Conservation (phyloP, 2,888 invertebrate species). For the Drosophila heteroneura region DNA sequence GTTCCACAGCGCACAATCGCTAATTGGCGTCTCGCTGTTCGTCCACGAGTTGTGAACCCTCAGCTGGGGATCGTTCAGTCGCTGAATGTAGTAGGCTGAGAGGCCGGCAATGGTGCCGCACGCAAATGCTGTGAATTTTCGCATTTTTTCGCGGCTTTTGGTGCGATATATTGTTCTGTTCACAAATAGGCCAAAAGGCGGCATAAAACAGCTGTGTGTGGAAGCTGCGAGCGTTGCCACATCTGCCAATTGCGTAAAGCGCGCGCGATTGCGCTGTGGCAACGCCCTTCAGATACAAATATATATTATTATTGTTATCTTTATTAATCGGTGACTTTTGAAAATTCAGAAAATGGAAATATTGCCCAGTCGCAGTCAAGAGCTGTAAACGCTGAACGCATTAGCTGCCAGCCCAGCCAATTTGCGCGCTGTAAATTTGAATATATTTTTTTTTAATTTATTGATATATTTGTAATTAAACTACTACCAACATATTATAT, state of each 20-base stretch:
- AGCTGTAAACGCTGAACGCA: background rate
- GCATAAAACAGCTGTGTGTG: constrained; percentile 44
- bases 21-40: constrained; percentile 83
- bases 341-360: background rate
- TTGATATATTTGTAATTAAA: constrained; percentile 47
- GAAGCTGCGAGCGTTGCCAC: constrained; percentile 17
- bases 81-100: constrained; percentile 87
- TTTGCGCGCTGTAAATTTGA: background rate
- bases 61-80: constrained; percentile 85
- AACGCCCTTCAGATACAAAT: background rate
- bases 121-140: constrained; percentile 85
- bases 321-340: background rate
- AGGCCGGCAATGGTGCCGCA: constrained; percentile 89
- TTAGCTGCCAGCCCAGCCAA: background rate
- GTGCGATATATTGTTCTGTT: background rate
- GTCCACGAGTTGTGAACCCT: constrained; percentile 90
- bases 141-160: constrained; percentile 39
- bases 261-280: constrained; percentile 14
- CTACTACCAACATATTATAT: constrained; percentile 68
- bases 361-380: background rate
- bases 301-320: background rate
- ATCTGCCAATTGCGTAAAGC: background rate
- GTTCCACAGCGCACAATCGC: constrained; percentile 90
- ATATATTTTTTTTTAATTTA: constrained; percentile 8
- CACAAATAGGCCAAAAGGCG: constrained; percentile 30